Conservation (phyloP, 2,888 invertebrate genomes). For the Opisthograptis luteolata region DNA sequence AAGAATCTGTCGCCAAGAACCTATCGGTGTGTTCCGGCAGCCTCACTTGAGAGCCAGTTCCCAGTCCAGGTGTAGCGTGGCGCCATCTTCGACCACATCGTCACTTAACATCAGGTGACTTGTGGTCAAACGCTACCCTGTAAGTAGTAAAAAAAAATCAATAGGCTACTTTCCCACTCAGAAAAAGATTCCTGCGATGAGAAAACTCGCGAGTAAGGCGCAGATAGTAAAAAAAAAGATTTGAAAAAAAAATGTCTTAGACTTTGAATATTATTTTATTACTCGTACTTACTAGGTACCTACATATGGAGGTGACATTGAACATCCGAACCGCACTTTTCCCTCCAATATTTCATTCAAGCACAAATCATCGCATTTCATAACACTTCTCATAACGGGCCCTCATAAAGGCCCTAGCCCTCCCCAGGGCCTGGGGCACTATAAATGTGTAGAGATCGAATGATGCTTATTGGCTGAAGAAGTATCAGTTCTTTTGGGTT, state of each 20-base stretch:
- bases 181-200: no score
- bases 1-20: no score
- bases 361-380: slow-evolving; percentile 38
- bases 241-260: background rate
- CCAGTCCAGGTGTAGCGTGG: no score
- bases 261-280: background rate
- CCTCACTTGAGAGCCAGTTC: no score
- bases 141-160: no score
- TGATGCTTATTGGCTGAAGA: background rate
- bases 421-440: slow-evolving; percentile 24
- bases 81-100: no score
- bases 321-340: slow-evolving; percentile 1
- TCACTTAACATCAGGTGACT: no score
- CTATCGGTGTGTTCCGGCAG: no score
- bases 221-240: no score
- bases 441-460: slow-evolving; percentile 24
- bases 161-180: no score
- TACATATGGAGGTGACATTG: slow-evolving; percentile 8
- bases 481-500: background rate
- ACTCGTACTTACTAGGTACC: background rate
- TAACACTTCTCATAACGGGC: slow-evolving; percentile 33
- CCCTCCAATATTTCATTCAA: slow-evolving; percentile 29
- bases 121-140: no score
- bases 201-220: no score
- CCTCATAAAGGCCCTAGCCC: slow-evolving; percentile 27